phyloP scores from a whole-genome alignment of 2,888 invertebrate species.

The Ophraella communa region DNA sequence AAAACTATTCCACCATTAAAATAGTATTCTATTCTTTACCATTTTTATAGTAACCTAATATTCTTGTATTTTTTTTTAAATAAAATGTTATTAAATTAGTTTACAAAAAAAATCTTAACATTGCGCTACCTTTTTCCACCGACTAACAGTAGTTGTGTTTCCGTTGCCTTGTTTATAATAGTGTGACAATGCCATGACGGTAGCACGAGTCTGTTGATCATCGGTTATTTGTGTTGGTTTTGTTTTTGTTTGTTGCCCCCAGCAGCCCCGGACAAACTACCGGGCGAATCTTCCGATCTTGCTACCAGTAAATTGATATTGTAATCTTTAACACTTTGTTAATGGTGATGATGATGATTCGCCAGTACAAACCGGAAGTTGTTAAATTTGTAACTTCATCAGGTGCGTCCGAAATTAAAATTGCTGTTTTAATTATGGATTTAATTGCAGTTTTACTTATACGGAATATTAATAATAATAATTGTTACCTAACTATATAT shows the following conservation, averaged over 20 bases:
- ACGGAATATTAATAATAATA: neutral
- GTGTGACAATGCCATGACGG: slow-evolving; percentile 15
- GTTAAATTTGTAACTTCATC: neutral
- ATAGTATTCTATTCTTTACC: too few species aligned
- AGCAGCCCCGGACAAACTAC: slow-evolving; percentile 7
- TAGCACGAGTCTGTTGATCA: slow-evolving; percentile 21
- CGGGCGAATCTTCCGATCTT: slow-evolving; percentile 2
- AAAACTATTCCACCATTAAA: too few species aligned
- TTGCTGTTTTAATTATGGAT: neutral
- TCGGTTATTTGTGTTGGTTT: slow-evolving; percentile 19
- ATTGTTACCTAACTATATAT: neutral
- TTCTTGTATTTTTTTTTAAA: too few species aligned
- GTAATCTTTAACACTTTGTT: neutral
- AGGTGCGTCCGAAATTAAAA: neutral
- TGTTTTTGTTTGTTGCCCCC: slow-evolving; percentile 17
- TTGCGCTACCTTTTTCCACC: neutral
- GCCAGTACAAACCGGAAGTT: slow-evolving; percentile 8
- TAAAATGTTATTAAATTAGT: too few species aligned
- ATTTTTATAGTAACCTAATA: too few species aligned
- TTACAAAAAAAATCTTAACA: neutral
- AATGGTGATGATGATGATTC: neutral
- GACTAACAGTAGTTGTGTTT: neutral
- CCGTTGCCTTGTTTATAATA: neutral
- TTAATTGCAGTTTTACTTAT: neutral
- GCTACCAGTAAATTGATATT: slow-evolving; percentile 1